phyloP scores from a whole-genome alignment of 2,797 vertebrate species.

The Scleropages formosus region DNA sequence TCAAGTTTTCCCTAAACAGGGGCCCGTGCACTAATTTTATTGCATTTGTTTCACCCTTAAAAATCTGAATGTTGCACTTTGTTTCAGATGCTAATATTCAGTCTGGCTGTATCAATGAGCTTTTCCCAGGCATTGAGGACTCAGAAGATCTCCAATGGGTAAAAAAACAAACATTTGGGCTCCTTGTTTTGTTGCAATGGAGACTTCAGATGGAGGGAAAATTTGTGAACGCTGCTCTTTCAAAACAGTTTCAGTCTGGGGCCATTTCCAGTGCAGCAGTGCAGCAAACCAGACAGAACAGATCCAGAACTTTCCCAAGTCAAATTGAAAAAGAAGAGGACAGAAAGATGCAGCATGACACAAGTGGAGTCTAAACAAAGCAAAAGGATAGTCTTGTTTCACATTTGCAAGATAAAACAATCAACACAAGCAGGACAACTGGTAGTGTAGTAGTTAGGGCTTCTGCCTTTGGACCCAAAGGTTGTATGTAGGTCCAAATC shows the following conservation, averaged over 20 bases:
- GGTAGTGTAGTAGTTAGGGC: too few relatives aligned
- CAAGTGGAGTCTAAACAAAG: constrained; percentile 6
- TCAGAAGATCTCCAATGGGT: neutral
- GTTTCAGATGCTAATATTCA: neutral
- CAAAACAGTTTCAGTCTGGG: neutral
- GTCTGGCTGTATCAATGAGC: neutral
- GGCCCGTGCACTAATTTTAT: neutral
- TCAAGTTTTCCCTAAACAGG: neutral
- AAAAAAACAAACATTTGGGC: neutral
- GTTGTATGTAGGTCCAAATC: too few relatives aligned
- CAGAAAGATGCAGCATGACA: neutral
- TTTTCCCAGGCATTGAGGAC: neutral
- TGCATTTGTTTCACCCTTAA: neutral
- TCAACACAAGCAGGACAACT: too few relatives aligned
- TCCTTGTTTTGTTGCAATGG: neutral
- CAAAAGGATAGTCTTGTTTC: neutral
- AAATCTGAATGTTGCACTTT: neutral
- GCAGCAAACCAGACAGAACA: constrained; percentile 19
- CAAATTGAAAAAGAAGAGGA: constrained; percentile 1
- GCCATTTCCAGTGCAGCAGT: neutral
- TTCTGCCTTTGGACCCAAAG: too few relatives aligned
- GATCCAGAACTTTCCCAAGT: constrained; percentile 25
- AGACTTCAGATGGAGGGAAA: neutral
- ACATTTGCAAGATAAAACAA: constrained; percentile 24
- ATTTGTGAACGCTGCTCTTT: neutral